Percentiles rank a stretch among this genome's conserved stretches.
phyloP scores from a whole-genome alignment of 2,888 invertebrate genomes.

The Adineta ricciae region DNA sequence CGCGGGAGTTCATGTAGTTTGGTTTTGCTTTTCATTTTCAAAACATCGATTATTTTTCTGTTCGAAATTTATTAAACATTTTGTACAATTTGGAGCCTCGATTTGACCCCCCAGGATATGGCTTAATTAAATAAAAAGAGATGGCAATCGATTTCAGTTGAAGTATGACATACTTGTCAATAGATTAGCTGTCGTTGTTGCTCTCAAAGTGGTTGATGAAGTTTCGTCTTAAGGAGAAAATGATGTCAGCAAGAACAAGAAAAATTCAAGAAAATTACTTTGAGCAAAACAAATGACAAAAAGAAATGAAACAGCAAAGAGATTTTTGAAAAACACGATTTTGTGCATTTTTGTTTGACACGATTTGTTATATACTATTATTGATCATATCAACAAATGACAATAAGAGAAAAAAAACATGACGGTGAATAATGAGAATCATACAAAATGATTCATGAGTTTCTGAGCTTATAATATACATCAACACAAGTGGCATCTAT shows the following conservation, averaged over 20 bases:
- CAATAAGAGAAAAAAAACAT: too few relatives aligned
- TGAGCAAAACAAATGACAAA: background rate
- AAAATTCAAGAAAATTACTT: background rate
- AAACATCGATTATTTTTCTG: background rate
- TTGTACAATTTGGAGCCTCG: background rate
- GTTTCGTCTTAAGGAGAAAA: background rate
- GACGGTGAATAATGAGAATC: too few relatives aligned
- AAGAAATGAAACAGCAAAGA: background rate
- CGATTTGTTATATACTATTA: background rate
- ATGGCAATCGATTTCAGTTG: too few relatives aligned
- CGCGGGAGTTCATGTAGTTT: background rate
- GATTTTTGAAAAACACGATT: background rate
- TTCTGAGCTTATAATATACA: too few relatives aligned
- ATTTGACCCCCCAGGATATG: background rate
- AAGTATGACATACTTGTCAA: background rate
- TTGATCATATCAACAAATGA: background rate
- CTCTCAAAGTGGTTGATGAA: background rate
- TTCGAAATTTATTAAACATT: background rate
- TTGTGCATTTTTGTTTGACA: background rate
- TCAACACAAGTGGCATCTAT: too few relatives aligned
- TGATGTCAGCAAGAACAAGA: background rate
- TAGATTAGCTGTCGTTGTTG: background rate
- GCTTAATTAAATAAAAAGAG: background rate
- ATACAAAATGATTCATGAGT: too few relatives aligned
- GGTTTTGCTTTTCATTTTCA: background rate